These are phyloP conservation scores for Mungos mungo DNA, from an alignment of 2,113 vertebrate species.

Conservation along the genomic window DNA sequence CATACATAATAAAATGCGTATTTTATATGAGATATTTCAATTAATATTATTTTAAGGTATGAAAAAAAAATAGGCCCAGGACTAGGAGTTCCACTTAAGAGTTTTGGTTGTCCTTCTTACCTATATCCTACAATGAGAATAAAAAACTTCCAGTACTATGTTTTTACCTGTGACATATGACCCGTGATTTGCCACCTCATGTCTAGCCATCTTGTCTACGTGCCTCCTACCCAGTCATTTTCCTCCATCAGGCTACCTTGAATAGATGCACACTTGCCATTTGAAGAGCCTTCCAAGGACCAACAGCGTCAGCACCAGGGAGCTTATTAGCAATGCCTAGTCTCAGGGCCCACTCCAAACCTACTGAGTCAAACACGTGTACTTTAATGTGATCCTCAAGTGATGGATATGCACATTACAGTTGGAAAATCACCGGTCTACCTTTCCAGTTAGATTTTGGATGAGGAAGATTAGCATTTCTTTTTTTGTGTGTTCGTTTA, in stretches of 20 bases:
- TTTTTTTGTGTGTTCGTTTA: neutral
- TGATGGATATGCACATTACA: neutral
- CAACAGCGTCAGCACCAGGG: neutral
- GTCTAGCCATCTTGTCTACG: neutral
- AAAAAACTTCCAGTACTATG: neutral
- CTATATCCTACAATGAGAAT: neutral
- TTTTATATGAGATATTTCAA: neutral
- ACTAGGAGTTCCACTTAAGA: neutral
- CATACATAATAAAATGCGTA: neutral
- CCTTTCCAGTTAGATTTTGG: slow-evolving; percentile 19
- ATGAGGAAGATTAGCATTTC: neutral
- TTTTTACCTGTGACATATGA: neutral
- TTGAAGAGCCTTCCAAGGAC: neutral
- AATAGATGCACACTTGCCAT: neutral
- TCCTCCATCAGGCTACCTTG: neutral
- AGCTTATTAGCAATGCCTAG: neutral
- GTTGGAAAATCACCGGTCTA: slow-evolving; percentile 1
- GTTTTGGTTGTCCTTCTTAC: neutral
- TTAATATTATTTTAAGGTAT: neutral
- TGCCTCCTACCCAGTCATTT: neutral
- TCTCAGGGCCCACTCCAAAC: neutral
- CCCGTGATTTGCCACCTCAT: neutral
- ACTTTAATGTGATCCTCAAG: neutral
- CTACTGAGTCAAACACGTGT: neutral
- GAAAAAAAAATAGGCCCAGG: slow-evolving; percentile 9